Conservation (phyloP, 2,113 vertebrate genomes). For the Actenoides hombroni region DNA sequence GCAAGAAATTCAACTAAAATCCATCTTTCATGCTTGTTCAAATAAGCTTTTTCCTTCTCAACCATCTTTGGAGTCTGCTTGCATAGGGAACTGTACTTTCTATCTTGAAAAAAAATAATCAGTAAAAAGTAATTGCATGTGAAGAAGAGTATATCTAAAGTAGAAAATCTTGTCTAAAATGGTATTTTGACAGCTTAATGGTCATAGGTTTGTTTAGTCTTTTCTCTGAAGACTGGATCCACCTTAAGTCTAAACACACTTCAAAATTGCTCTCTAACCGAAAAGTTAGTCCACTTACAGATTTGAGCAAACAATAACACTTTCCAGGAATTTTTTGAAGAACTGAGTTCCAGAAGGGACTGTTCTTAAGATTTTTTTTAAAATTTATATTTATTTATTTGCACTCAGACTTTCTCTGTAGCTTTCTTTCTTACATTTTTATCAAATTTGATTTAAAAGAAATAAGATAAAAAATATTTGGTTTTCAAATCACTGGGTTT, state of each 20-base stretch:
- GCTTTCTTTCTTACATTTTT: not conserved
- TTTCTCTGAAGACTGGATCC: not conserved
- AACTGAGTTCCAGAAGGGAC: not conserved
- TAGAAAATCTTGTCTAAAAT: not conserved
- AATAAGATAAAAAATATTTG: not conserved
- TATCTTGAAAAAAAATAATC: not conserved
- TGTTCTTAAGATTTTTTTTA: accelerated
- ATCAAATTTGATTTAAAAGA: not conserved
- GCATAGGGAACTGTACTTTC: not conserved
- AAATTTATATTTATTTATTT: not conserved
- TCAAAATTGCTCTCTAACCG: not conserved
- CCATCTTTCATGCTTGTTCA: not conserved
- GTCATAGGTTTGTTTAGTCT: not conserved
- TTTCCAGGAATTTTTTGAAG: not conserved
- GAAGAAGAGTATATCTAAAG: not conserved
- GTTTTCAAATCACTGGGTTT: not conserved
- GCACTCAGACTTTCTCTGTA: not conserved
- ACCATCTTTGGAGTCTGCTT: not conserved
- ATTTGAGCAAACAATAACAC: not conserved
- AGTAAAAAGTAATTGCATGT: not conserved
- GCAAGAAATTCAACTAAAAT: not conserved
- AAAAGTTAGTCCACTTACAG: not conserved
- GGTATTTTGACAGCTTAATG: not conserved
- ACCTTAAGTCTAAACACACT: not conserved
- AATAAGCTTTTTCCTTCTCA: not conserved